These are phyloP conservation scores for Megaptera novaeangliae DNA, from an alignment of 2,113 vertebrate species.

Conservation along the genomic window DNA sequence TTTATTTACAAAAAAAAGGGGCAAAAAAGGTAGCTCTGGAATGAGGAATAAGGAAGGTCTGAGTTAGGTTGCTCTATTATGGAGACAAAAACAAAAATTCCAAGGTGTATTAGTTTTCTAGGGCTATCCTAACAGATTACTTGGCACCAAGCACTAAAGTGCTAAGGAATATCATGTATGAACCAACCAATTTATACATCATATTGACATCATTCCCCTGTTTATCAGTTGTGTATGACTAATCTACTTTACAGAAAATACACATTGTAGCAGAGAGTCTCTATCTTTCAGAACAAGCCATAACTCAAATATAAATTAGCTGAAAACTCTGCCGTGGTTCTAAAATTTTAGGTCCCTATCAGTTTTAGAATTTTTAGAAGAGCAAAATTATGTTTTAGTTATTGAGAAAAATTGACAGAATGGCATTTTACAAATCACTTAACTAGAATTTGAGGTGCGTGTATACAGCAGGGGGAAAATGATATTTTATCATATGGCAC, in stretches of 20 bases:
- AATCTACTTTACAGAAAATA: neutral
- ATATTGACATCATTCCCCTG: neutral
- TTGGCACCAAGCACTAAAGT: neutral
- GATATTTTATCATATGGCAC: neutral
- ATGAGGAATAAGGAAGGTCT: neutral
- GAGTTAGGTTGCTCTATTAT: neutral
- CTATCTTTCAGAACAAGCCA: neutral
- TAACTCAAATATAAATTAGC: neutral
- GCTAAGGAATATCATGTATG: neutral
- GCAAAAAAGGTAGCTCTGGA: neutral
- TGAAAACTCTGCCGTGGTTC: neutral
- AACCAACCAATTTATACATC: neutral
- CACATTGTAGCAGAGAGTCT: neutral
- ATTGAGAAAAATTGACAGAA: neutral
- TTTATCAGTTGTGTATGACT: neutral
- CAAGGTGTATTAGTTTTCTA: neutral
- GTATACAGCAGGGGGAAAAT: rapidly evolving
- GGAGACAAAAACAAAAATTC: neutral
- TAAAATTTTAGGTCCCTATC: neutral
- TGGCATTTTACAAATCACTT: neutral
- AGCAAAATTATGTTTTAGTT: neutral
- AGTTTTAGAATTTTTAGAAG: neutral
- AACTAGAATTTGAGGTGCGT: neutral
- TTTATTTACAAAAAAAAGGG: neutral
- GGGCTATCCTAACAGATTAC: neutral